Conservation (phyloP, 2,888 invertebrate species). For the Caenorhabditis panamensis region DNA sequence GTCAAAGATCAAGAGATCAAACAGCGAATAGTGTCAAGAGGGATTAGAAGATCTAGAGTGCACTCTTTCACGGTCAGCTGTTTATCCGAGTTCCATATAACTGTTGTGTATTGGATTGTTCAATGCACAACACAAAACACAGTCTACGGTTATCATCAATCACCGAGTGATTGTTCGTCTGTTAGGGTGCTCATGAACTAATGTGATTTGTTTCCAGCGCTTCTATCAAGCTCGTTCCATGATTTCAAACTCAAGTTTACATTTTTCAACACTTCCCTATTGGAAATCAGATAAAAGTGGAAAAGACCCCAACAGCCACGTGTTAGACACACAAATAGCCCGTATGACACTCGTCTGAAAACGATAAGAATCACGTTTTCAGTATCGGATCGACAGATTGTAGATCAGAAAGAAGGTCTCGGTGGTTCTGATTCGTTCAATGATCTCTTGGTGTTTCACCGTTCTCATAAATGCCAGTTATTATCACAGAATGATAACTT, state of each 20-base stretch:
- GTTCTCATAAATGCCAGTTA: neutral
- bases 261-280: constrained; percentile 3
- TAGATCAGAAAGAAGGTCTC: constrained; percentile 14
- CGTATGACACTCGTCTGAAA: constrained; percentile 36
- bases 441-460: neutral
- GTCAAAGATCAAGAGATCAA: neutral
- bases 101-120: no score
- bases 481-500: no score
- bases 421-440: neutral
- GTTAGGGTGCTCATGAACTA: no score
- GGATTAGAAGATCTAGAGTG: neutral
- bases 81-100: neutral
- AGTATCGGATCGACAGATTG: neutral
- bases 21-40: neutral
- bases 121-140: no score
- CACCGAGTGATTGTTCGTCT: no score
- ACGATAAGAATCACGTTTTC: constrained; percentile 53
- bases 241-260: no score
- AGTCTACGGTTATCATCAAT: no score
- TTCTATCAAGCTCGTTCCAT: no score
- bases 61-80: neutral
- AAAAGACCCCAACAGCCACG: constrained; percentile 15
- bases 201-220: neutral
- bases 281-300: constrained; percentile 6
- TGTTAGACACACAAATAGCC: constrained; percentile 20